These are phyloP conservation scores for Gastracanthus pulcherrimus DNA, from an alignment of 2,888 invertebrate species.

Conservation along the genomic window DNA sequence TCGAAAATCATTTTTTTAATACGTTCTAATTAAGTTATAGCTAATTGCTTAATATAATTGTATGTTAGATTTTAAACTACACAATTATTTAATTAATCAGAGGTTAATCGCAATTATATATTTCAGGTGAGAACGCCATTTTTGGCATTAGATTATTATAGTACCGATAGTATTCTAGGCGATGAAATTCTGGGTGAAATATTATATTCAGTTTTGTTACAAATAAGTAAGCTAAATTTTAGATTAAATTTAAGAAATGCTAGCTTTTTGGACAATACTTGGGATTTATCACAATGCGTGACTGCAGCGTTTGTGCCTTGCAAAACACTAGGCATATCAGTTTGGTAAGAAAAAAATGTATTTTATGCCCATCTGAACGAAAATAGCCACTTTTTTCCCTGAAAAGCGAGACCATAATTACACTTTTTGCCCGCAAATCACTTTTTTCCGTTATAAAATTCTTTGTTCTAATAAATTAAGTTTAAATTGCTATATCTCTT, in stretches of 20 bases:
- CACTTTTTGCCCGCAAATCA: too few relatives aligned
- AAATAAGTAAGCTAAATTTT: constrained; percentile 79
- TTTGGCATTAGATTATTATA: constrained; percentile 71
- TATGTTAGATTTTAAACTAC: neutral
- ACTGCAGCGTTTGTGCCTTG: constrained; percentile 83
- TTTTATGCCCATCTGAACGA: too few relatives aligned
- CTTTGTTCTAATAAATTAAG: too few relatives aligned
- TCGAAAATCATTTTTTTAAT: too few relatives aligned
- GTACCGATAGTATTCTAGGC: constrained; percentile 79
- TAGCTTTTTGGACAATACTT: constrained; percentile 82
- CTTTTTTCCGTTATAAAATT: too few relatives aligned
- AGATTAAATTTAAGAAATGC: constrained; percentile 80
- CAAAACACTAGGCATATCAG: constrained; percentile 81
- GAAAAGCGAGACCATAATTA: too few relatives aligned
- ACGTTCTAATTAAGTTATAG: too few relatives aligned
- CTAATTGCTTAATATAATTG: neutral
- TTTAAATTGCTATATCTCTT: too few relatives aligned
- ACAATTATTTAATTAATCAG: neutral
- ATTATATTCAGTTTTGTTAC: constrained; percentile 80
- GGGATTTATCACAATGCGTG: constrained; percentile 80
- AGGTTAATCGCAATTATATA: neutral
- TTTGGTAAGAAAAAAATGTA: constrained; percentile 80
- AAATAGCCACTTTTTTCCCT: too few relatives aligned
- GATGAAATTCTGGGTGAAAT: constrained; percentile 83
- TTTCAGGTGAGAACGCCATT: constrained; percentile 67